Evolutionary conservation across 2,113 vertebrate genomes (phyloP).

Genomic region (Indicator maculatus): DNA sequence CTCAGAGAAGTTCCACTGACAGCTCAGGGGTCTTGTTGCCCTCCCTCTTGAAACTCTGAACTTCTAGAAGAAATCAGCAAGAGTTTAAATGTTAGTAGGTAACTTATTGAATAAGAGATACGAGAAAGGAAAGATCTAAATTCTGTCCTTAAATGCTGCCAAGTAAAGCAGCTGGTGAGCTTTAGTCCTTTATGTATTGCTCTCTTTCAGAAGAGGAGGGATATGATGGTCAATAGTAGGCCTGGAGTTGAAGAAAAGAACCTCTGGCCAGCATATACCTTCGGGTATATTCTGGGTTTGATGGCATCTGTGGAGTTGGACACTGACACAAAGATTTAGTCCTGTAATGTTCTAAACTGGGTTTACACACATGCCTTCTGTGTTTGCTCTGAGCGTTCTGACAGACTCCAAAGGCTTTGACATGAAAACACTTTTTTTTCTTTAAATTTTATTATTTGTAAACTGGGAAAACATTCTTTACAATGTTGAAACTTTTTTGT

Average conservation of each 20-base stretch:
- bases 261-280: not conserved
- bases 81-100: not conserved
- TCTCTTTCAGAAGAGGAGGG: not conserved
- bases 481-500: not conserved
- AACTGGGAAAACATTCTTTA: not conserved
- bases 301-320: not conserved
- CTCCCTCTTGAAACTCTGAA: not conserved
- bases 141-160: not conserved
- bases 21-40: not conserved
- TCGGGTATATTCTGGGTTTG: not conserved
- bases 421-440: not conserved
- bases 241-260: not conserved
- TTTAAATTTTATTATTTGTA: too few species aligned
- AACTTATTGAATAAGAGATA: not conserved
- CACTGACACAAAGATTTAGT: not conserved
- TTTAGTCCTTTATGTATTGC: not conserved
- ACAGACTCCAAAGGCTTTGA: not conserved
- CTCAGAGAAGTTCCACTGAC: not conserved
- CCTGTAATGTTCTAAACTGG: not conserved
- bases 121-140: not conserved
- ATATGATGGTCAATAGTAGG: not conserved
- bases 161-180: not conserved
- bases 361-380: not conserved
- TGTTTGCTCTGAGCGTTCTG: not conserved
- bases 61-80: not conserved